These are phyloP conservation scores for Accipiter virgatus DNA, from an alignment of 2,113 vertebrate species.

Conservation along the genomic window DNA sequence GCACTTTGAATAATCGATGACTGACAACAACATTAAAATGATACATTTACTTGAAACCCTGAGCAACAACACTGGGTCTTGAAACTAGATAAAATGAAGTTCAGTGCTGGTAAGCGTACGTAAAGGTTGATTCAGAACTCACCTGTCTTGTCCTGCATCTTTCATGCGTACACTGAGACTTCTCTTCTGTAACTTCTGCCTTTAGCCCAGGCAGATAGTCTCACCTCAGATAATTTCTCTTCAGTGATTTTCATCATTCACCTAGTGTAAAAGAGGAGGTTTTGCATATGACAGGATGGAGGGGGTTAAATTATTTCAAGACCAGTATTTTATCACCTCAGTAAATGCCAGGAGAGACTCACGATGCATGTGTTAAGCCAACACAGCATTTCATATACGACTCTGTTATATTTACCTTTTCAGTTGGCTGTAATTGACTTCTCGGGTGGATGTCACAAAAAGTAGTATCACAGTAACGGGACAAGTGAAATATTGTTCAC, in stretches of 20 bases:
- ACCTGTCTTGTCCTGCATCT: accelerated
- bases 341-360: not conserved
- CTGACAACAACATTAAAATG: not conserved
- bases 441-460: not conserved
- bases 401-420: not conserved
- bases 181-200: not conserved
- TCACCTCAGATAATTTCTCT: not conserved
- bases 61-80: not conserved
- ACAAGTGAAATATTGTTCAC: not conserved
- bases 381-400: not conserved
- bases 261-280: accelerated
- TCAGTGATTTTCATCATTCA: not conserved
- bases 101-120: accelerated
- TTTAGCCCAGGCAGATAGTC: not conserved
- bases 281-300: not conserved
- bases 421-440: not conserved
- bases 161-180: not conserved
- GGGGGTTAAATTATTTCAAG: not conserved
- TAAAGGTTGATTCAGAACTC: no score
- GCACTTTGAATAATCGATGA: not conserved
- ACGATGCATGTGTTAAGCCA: not conserved
- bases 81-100: not conserved
- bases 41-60: not conserved
- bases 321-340: not conserved
- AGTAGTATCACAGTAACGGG: accelerated